These are phyloP conservation scores for Microtus ochrogaster DNA, from an alignment of 2,113 vertebrate genomes.

Conservation along the genomic window DNA sequence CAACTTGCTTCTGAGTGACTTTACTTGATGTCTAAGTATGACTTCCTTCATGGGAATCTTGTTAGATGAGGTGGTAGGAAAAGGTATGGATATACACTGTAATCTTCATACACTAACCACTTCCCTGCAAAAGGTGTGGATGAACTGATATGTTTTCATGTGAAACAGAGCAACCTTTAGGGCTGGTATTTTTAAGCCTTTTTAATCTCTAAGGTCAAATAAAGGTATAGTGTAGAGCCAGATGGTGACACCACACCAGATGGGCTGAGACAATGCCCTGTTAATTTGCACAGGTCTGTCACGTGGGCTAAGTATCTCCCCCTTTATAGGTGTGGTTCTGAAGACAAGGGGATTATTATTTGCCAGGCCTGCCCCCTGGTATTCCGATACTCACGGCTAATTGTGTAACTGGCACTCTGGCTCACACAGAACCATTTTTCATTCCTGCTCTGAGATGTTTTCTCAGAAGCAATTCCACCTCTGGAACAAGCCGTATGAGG, in stretches of 20 bases:
- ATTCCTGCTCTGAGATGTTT: constrained; percentile 74
- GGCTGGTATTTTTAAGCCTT: constrained; percentile 72
- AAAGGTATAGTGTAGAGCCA: constrained; percentile 75
- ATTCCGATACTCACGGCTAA: constrained; percentile 71
- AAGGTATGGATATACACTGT: constrained; percentile 56
- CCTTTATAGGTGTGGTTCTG: constrained; percentile 65
- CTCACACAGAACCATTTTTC: constrained; percentile 69
- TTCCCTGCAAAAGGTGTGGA: constrained; percentile 47
- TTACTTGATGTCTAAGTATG: constrained; percentile 47
- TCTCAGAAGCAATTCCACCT: constrained; percentile 81
- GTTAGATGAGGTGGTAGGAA: constrained; percentile 26
- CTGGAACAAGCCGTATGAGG: constrained; percentile 82
- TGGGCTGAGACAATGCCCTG: constrained; percentile 66
- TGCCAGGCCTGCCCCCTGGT: constrained; percentile 57
- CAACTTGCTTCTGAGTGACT: constrained; percentile 60
- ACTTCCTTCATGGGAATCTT: constrained; percentile 61
- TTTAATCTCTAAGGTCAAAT: constrained; percentile 78
- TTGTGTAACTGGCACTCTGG: constrained; percentile 48
- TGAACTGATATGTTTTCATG: constrained; percentile 17
- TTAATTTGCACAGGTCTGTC: constrained; percentile 77
- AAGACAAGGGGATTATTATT: constrained; percentile 71
- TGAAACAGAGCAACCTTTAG: constrained; percentile 63
- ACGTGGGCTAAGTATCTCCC: constrained; percentile 72
- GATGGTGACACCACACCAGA: constrained; percentile 76
- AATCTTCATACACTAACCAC: constrained; percentile 34